Evolutionary conservation across 2,113 vertebrate species (phyloP).

Genomic region (Ammodytes marinus): DNA sequence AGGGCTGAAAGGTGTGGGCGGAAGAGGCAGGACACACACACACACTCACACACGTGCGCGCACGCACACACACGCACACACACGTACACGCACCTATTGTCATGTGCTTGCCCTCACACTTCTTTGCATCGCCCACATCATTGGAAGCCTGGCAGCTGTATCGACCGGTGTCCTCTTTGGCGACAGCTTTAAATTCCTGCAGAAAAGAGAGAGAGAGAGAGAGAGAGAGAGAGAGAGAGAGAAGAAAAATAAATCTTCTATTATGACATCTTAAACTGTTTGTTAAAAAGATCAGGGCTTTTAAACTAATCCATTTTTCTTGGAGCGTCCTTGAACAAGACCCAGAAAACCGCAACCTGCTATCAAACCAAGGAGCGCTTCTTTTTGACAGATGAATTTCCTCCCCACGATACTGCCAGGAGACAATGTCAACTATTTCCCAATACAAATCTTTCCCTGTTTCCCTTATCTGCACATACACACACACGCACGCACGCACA

Average conservation of each 20-base stretch:
- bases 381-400: background rate
- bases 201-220: background rate
- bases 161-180: slow-evolving; percentile 74
- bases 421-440: background rate
- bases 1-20: slow-evolving; percentile 53
- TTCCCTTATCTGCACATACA: background rate
- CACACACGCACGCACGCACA: background rate
- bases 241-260: background rate
- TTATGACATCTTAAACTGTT: background rate
- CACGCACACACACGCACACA: slow-evolving; percentile 24
- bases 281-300: no score
- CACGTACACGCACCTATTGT: slow-evolving; percentile 71
- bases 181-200: slow-evolving; percentile 76
- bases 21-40: slow-evolving; percentile 15
- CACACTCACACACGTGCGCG: slow-evolving; percentile 8
- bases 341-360: background rate
- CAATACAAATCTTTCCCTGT: no score
- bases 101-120: slow-evolving; percentile 77
- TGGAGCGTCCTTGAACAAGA: background rate
- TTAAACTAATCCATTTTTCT: background rate
- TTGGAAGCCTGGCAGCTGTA: slow-evolving; percentile 79
- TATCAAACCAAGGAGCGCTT: background rate
- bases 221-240: background rate
- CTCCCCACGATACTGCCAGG: background rate
- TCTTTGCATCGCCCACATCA: slow-evolving; percentile 65